Base-by-base conservation (phyloP, 2,113 vertebrate species). In the Neopipo cinnamomea region DNA sequence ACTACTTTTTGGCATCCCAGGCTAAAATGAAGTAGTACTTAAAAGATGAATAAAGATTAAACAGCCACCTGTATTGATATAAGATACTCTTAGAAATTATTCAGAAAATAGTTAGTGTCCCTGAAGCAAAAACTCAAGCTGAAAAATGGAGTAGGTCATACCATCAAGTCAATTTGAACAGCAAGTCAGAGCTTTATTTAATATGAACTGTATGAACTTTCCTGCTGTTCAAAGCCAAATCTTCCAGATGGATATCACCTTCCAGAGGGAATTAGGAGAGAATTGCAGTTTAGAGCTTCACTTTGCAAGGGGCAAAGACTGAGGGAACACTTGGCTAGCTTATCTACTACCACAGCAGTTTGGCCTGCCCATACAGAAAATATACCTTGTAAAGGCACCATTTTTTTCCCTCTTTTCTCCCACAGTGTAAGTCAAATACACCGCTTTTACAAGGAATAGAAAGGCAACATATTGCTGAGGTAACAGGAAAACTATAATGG, bases 401-500 rank as follows among this genome's bases (percentile, higher is more conserved):
- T 28, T 58, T 58, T 80, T 35, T 46, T 7, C 8, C 22, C 47
- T 76, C n/a, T 59, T 78, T 12, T 87, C 21, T 94, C 81, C 59
- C n/a, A 63, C 30, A 39, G 39, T 53, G 20, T 39, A 91, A 89
- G 37, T 71, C 41, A 93, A 91, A 95, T 66, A 41, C 28, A n/a
- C 30, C 93, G 62, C 33, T 91, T 95, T 87, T 67, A 58, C 37
- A 81, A 52, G 47, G 63, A 80, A 76, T 30, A 77, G 68, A 91
- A 91, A 85, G 14, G 44, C 59, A 95, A 62, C 6, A 31, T 76
- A 76, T 76, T 95, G 73, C 86, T 96, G 89, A 87, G 70, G 80
- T 77, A 92, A 93, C 28, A 93, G 53, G 58, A 95, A 94, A 70
- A 28, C 70, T 92, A 5, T 88, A 95, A 93, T 65, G 79, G 56